Conservation (phyloP, 2,888 invertebrate species). For the Scrobipalpa atriplicella region DNA sequence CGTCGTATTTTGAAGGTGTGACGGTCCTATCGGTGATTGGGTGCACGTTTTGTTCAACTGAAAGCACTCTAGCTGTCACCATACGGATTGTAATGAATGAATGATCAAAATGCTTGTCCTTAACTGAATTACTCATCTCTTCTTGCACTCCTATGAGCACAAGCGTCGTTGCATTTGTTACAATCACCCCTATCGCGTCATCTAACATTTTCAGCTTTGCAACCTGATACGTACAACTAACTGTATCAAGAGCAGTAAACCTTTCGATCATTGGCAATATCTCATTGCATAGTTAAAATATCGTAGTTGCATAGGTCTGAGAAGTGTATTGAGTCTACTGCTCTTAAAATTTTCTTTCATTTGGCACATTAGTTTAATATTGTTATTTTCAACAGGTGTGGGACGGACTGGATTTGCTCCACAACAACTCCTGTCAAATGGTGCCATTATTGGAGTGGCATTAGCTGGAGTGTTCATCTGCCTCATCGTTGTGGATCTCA, state of each 20-base stretch:
- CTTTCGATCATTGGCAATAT: constrained; percentile 34
- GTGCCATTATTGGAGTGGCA: constrained; percentile 93
- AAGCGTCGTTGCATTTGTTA: constrained; percentile 63
- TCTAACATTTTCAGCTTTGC: constrained; percentile 74
- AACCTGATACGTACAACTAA: constrained; percentile 76
- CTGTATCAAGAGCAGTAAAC: constrained; percentile 66
- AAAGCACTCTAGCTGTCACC: constrained; percentile 75
- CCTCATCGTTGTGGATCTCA: constrained; percentile 92
- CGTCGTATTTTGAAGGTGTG: constrained; percentile 37
- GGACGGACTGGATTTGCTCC: constrained; percentile 75
- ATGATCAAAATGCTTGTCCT: constrained; percentile 33
- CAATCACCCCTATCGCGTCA: constrained; percentile 66
- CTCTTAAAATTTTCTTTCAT: constrained; percentile 44
- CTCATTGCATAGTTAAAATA: background rate
- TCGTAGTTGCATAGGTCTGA: background rate
- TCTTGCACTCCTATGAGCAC: constrained; percentile 43
- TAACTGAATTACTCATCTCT: constrained; percentile 29
- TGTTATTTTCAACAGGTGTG: constrained; percentile 65
- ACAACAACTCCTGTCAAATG: constrained; percentile 85
- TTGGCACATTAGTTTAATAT: constrained; percentile 33
- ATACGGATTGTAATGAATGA: constrained; percentile 70
- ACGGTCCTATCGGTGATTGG: constrained; percentile 69
- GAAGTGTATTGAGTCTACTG: constrained; percentile 56
- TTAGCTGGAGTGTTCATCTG: constrained; percentile 91
- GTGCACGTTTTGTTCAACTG: constrained; percentile 74